Base-by-base conservation (phyloP, 2,797 vertebrate species). In the Limnodromus scolopaceus region DNA sequence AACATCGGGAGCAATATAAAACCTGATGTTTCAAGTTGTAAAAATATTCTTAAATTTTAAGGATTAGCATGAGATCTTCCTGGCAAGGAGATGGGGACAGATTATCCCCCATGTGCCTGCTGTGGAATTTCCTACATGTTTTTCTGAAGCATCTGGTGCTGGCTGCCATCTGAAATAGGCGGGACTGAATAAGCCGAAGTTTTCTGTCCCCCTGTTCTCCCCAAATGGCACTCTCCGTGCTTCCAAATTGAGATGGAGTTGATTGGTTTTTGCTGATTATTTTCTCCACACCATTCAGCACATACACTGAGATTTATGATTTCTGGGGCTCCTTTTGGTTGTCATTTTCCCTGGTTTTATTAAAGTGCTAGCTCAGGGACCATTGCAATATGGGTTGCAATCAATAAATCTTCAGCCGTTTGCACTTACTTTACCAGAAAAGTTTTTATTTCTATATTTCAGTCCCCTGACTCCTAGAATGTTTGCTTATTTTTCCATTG, bases 111-210 rank as follows among this genome's bases (percentile, higher is more conserved):
- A 84, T 95, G 72, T 95, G 92, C 89, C 22, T 90, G 69, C 82
- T 90, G 49, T 92, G 94, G 95, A 96, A 95, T 96, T 93, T 96
- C 89, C 72, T 88, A 71, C 30, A 34, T 71, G 30, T 92, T 89
- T 92, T 89, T 89, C 63, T 5, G n/a, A 92, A 92, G 94, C 89
- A 94, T 81, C 87, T 96, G 89, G 71, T 9, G 7, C 78, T 94
- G 64, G 45, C 87, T 95, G 82, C 82, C 72, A 61, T 89, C 38
- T 92, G 87, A 95, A 94, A 80, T 53, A 91, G 57, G 63, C 16
- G 8, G 57, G 69, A 55, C 49, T 58, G 65, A 80, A 51, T n/a
- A 80, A 76, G 38, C 71, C 54, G 75, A 93, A 61, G 65, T 54
- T 93, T 96, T 95, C 65, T 86, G 75, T 66, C 72, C 54, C 85